Conservation (phyloP, 2,113 vertebrate species). For the Plecotus auritus region DNA sequence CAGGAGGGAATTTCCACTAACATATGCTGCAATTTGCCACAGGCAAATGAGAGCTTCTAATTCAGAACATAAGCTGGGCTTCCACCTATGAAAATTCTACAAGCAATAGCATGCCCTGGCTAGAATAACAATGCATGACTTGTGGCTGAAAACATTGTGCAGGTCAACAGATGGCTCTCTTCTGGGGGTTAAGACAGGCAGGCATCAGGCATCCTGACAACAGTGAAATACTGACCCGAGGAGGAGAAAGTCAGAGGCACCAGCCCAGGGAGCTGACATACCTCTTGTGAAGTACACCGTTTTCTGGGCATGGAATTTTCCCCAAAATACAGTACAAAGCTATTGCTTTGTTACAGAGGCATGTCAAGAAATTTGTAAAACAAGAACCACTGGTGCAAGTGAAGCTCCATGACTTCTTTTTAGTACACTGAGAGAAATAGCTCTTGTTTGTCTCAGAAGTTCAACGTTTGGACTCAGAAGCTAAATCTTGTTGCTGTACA, state of each 20-base stretch:
- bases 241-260: background rate
- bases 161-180: constrained; percentile 55
- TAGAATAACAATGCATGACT: background rate
- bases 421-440: background rate
- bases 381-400: background rate
- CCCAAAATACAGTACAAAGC: background rate
- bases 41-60: constrained; percentile 52
- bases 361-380: background rate
- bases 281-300: background rate
- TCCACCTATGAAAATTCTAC: constrained; percentile 38
- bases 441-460: background rate
- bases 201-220: background rate
- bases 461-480: background rate
- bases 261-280: background rate
- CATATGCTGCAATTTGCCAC: constrained; percentile 18
- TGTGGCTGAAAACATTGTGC: background rate
- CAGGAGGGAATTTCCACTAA: constrained; percentile 15
- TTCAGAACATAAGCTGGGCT: constrained; percentile 25
- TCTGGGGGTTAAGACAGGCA: constrained; percentile 40
- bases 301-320: background rate
- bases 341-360: background rate
- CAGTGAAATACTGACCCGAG: background rate
- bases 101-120: constrained; percentile 19
- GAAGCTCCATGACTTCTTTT: background rate
- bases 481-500: background rate